Evolutionary conservation across 2,888 invertebrate genomes (phyloP).

Genomic region (Luperina testacea): DNA sequence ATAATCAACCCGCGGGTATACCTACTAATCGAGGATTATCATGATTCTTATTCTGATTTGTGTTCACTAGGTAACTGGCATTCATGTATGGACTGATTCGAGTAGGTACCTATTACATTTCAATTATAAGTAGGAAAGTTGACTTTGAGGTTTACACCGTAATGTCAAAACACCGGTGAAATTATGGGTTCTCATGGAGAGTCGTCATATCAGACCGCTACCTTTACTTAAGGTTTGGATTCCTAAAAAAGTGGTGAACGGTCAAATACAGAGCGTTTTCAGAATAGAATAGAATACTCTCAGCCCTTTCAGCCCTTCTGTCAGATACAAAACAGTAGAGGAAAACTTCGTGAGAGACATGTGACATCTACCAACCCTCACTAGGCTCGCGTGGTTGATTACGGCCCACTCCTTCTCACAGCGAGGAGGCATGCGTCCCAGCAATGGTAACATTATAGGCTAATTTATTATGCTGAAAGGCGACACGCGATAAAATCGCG

Average conservation of each 20-base stretch:
- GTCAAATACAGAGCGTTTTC: not conserved
- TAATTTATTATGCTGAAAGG: not conserved
- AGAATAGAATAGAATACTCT: too few species aligned
- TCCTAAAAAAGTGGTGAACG: not conserved
- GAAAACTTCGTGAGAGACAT: not conserved
- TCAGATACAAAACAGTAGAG: not conserved
- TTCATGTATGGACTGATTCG: not conserved
- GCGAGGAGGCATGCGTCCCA: too few species aligned
- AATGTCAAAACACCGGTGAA: not conserved
- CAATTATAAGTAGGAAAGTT: too few species aligned
- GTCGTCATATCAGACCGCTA: not conserved
- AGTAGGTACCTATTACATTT: too few species aligned
- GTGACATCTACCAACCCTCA: not conserved
- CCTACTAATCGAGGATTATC: not conserved
- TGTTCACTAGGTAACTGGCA: not conserved
- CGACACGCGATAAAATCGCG: too few species aligned
- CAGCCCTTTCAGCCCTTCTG: too few species aligned
- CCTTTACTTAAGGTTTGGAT: not conserved
- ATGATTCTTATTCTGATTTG: conserved; percentile 2
- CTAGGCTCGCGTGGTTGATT: not conserved
- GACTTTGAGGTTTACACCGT: not conserved
- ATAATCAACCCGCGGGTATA: not conserved
- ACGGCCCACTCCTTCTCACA: too few species aligned
- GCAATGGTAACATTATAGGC: not conserved
- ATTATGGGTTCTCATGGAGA: not conserved